Evolutionary conservation across 2,888 invertebrate genomes (phyloP).

Genomic region (Andrena marginata): DNA sequence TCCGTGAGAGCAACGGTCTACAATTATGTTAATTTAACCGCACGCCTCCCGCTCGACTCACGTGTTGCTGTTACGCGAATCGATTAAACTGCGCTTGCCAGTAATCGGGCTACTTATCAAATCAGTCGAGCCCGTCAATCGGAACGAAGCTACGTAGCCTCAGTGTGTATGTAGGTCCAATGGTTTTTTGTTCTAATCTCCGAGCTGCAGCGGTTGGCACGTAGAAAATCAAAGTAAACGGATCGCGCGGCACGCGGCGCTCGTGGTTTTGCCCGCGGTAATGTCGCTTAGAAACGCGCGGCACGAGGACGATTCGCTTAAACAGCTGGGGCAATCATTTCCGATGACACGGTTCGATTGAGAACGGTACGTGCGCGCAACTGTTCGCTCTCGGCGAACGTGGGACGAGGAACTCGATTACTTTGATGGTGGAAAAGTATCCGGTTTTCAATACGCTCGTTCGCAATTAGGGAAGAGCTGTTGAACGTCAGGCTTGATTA

Average conservation of each 20-base stretch:
- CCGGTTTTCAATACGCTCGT: neutral
- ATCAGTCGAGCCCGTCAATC: neutral
- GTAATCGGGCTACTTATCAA: neutral
- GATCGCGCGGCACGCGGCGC: slow-evolving; percentile 7
- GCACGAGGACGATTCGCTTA: slow-evolving; percentile 56
- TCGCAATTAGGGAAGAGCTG: neutral
- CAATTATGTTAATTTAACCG: slow-evolving; percentile 32
- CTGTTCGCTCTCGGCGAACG: slow-evolving; percentile 10
- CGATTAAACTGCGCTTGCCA: slow-evolving; percentile 19
- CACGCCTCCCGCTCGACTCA: neutral
- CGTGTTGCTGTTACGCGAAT: neutral
- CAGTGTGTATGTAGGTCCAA: neutral
- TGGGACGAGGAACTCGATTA: slow-evolving; percentile 5
- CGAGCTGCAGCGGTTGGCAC: neutral
- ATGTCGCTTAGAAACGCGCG: slow-evolving; percentile 40
- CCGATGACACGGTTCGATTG: slow-evolving; percentile 76
- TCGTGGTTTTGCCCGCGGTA: neutral
- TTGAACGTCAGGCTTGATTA: neutral
- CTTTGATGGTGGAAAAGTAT: neutral
- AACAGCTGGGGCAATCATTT: slow-evolving; percentile 76
- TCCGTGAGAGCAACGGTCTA: neutral
- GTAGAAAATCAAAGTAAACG: neutral
- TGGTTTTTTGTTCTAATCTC: neutral
- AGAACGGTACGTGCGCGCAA: slow-evolving; percentile 67
- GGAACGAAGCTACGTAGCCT: neutral